phyloP scores from a whole-genome alignment of 35 echinoderm and acorn worm genomes.

The Apostichopus japonicus region DNA sequence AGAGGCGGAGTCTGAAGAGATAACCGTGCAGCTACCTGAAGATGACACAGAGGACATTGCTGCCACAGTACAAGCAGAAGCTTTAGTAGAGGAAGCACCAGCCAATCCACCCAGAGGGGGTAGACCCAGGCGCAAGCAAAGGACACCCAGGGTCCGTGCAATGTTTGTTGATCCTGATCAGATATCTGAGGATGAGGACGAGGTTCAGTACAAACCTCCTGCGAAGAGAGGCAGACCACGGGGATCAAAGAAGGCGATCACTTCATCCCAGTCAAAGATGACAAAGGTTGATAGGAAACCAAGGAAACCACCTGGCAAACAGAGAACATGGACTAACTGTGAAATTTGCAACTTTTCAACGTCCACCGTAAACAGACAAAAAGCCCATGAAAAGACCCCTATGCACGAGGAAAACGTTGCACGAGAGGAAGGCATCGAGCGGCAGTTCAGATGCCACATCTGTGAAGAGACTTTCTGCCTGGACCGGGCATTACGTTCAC shows the following conservation, averaged over 20 bases:
- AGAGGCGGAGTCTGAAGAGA: background rate
- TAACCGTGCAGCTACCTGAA: background rate
- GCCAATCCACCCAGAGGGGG: background rate
- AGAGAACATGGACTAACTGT: background rate
- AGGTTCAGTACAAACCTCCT: background rate
- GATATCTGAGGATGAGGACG: conserved; percentile 14
- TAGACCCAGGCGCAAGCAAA: conserved; percentile 30
- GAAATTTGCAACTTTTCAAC: conserved; percentile 25
- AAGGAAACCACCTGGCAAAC: background rate
- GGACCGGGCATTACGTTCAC: conserved; percentile 25
- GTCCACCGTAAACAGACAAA: background rate
- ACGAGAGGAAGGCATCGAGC: background rate
- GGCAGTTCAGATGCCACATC: conserved; percentile 33
- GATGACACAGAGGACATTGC: background rate
- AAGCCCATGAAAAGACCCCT: background rate
- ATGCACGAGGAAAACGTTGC: conserved; percentile 40
- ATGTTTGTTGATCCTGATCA: conserved; percentile 34
- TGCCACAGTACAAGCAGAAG: background rate
- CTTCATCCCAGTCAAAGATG: background rate
- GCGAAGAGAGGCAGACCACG: conserved; percentile 32
- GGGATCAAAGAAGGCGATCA: background rate
- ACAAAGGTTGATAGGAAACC: background rate
- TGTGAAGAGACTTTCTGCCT: conserved; percentile 39
- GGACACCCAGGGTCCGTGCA: conserved; percentile 36
- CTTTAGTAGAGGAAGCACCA: background rate